Evolutionary conservation across 2,797 vertebrate genomes (phyloP).

Genomic region (Pelochelys cantorii): DNA sequence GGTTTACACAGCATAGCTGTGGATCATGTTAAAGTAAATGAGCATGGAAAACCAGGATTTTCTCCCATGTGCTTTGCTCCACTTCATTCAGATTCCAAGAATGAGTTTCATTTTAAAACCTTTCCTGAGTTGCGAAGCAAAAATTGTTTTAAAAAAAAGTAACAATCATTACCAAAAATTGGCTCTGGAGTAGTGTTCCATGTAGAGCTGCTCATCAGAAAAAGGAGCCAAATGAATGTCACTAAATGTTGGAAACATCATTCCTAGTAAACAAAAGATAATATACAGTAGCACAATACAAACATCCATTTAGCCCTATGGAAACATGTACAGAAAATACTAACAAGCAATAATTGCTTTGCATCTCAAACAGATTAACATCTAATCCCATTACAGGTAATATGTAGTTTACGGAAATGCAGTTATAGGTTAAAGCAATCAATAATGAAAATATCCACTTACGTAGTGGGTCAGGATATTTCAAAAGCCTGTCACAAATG

Average conservation of each 20-base stretch:
- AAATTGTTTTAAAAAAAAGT: slow-evolving; percentile 1
- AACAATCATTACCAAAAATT: slow-evolving; percentile 83
- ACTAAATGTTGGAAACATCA: slow-evolving; percentile 85
- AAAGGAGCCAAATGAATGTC: slow-evolving; percentile 88
- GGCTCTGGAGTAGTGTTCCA: slow-evolving; percentile 84
- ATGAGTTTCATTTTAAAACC: not conserved
- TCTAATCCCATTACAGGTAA: not conserved
- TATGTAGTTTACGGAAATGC: not conserved
- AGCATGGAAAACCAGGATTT: not conserved
- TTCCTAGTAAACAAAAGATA: slow-evolving; percentile 77
- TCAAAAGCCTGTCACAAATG: not conserved
- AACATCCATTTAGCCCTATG: not conserved
- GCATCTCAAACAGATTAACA: not conserved
- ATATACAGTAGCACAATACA: slow-evolving; percentile 36
- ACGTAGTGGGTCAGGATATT: not conserved
- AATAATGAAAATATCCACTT: not conserved
- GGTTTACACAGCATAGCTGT: not conserved
- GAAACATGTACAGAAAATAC: not conserved
- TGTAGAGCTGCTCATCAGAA: slow-evolving; percentile 87
- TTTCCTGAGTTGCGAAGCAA: not conserved
- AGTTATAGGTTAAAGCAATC: slow-evolving; percentile 1
- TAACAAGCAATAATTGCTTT: not conserved
- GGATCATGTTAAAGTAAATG: not conserved
- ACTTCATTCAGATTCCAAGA: not conserved
- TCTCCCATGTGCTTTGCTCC: not conserved